phyloP scores from a whole-genome alignment of 2,888 invertebrate species.

The Ectobius pallidus region DNA sequence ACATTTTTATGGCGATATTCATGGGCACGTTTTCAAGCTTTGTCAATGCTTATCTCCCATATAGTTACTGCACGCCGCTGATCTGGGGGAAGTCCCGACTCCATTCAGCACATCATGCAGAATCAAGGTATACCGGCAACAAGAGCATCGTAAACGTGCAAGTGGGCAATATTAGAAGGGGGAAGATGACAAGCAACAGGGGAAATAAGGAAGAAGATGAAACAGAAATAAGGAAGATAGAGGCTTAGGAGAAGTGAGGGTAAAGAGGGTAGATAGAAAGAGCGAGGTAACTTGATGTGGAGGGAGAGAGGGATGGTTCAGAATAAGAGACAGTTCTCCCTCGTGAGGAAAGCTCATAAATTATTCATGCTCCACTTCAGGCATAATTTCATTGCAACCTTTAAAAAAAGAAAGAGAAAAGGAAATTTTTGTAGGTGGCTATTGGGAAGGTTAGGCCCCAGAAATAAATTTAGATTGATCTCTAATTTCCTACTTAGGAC shows the following conservation, averaged over 20 bases:
- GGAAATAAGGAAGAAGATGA: constrained; percentile 10
- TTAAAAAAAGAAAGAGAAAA: constrained; percentile 2
- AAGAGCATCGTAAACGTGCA: not conserved
- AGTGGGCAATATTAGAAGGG: not conserved
- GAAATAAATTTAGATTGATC: constrained; percentile 3
- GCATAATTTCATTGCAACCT: constrained; percentile 35
- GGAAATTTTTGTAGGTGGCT: constrained; percentile 21
- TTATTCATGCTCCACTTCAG: constrained; percentile 36
- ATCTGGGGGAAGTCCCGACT: too few relatives aligned
- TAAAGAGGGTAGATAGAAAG: not conserved
- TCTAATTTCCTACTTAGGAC: constrained; percentile 11
- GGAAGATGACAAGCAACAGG: constrained; percentile 15
- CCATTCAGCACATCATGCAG: not conserved
- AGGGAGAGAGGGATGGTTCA: not conserved
- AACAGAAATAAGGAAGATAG: not conserved
- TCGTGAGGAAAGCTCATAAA: constrained; percentile 28
- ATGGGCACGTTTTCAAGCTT: too few relatives aligned
- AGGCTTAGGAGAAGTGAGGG: not conserved
- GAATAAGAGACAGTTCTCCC: constrained; percentile 9
- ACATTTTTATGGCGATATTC: too few relatives aligned
- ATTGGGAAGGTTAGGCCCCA: constrained; percentile 7
- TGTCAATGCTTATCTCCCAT: too few relatives aligned
- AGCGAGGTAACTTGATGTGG: not conserved
- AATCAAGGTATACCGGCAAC: not conserved
- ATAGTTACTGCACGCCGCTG: too few relatives aligned